Evolutionary conservation across 2,113 vertebrate species (phyloP).

Genomic region (Nannobrachium achirus): DNA sequence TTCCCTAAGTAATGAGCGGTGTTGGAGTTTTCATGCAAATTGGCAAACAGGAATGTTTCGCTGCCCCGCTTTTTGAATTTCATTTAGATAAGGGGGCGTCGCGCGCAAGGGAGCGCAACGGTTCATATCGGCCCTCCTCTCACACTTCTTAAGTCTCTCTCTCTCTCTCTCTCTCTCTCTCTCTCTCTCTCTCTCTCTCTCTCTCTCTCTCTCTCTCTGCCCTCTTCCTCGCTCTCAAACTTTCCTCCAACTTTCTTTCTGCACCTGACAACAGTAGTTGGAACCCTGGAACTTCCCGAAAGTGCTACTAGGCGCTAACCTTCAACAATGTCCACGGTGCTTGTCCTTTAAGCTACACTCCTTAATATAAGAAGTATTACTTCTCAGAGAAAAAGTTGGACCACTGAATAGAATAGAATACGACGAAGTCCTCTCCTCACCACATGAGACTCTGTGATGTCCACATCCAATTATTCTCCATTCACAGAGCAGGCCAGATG

Average conservation of each 20-base stretch:
- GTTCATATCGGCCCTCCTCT: slow-evolving; percentile 28
- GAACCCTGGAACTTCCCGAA: no score
- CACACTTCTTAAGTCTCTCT: slow-evolving; percentile 10
- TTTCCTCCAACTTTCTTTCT: background rate
- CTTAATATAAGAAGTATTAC: no score
- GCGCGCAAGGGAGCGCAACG: slow-evolving; percentile 34
- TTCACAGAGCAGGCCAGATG: slow-evolving; percentile 81
- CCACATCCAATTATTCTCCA: slow-evolving; percentile 44
- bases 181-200: background rate
- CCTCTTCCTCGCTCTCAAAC: background rate
- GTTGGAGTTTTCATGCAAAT: slow-evolving; percentile 71
- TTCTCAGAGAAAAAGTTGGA: no score
- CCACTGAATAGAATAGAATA: no score
- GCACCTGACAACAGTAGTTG: no score
- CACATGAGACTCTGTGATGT: slow-evolving; percentile 14
- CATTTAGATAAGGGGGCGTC: slow-evolving; percentile 62
- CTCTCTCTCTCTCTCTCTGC: background rate
- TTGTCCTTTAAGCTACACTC: no score
- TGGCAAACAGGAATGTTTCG: slow-evolving; percentile 61
- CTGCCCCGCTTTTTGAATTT: slow-evolving; percentile 69
- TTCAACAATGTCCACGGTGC: no score
- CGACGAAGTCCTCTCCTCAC: background rate
- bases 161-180: slow-evolving; percentile 2
- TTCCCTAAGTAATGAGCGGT: slow-evolving; percentile 70
- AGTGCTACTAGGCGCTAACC: no score